Conservation (phyloP, 2,888 invertebrate genomes). For the Nasonia oneida region DNA sequence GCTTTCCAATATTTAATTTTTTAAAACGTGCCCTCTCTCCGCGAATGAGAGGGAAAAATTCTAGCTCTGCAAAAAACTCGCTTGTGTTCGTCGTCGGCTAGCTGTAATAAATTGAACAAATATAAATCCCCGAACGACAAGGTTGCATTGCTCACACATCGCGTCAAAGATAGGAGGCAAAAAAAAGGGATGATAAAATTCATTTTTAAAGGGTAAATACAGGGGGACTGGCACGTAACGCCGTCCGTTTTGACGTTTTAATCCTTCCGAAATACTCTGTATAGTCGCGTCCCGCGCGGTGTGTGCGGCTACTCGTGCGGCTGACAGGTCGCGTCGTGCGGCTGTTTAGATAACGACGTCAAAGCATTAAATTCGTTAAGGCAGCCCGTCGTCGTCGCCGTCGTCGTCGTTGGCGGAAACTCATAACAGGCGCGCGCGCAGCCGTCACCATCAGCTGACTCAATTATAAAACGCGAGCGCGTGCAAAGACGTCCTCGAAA, state of each 20-base stretch:
- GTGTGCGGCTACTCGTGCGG: too few species aligned
- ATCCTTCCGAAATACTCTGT: not conserved
- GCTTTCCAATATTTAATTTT: conserved; percentile 54
- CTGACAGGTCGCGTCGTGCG: not conserved
- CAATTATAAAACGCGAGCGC: not conserved
- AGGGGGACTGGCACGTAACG: not conserved
- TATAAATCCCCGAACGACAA: not conserved
- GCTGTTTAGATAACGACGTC: conserved; percentile 20
- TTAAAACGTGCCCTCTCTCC: conserved; percentile 33
- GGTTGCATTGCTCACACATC: not conserved
- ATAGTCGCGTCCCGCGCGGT: not conserved
- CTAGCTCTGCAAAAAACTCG: not conserved
- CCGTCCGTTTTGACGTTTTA: not conserved
- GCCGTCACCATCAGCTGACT: conserved; percentile 18
- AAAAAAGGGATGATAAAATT: not conserved
- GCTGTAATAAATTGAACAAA: not conserved
- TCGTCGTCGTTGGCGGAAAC: conserved; percentile 8
- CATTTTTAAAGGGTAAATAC: not conserved
- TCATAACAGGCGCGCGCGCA: not conserved
- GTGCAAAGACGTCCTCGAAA: not conserved
- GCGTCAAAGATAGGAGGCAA: not conserved
- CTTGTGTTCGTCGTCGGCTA: not conserved
- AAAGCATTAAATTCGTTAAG: conserved; percentile 23
- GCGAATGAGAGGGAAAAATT: conserved; percentile 3
- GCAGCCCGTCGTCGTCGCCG: not conserved